Percentiles rank a stretch among this genome's conserved stretches.
Evolutionary conservation across 53 echinoderm and acorn worm genomes (phyloP).

Genomic region (Apostichopus leukothele): DNA sequence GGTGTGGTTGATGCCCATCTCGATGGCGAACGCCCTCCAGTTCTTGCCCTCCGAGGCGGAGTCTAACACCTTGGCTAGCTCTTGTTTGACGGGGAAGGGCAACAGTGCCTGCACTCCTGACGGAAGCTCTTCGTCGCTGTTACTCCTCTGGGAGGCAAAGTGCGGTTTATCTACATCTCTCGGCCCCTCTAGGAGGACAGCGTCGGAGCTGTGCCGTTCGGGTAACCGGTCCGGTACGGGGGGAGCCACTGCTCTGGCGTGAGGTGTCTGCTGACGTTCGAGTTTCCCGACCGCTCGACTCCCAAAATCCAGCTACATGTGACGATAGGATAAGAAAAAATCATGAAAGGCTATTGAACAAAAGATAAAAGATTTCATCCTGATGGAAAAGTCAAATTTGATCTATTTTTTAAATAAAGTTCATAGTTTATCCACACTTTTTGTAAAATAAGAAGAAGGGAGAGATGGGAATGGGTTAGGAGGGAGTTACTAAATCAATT

Average conservation of each 20-base stretch:
- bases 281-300: slow-evolving; percentile 13
- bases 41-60: slow-evolving; percentile 51
- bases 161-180: slow-evolving; percentile 50
- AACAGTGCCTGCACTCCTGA: slow-evolving; percentile 21
- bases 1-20: slow-evolving; percentile 60
- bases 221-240: slow-evolving; percentile 22
- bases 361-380: too few species aligned
- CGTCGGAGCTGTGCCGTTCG: slow-evolving; percentile 16
- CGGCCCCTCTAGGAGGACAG: neutral
- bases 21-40: slow-evolving; percentile 73
- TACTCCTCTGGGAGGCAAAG: slow-evolving; percentile 44
- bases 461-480: too few species aligned
- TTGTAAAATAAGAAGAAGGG: too few species aligned
- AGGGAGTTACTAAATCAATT: too few species aligned
- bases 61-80: slow-evolving; percentile 59
- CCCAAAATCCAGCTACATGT: slow-evolving; percentile 3
- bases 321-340: too few species aligned
- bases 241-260: neutral
- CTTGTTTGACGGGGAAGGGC: slow-evolving; percentile 55
- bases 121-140: neutral
- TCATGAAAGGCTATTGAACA: too few species aligned
- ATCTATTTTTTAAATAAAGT: too few species aligned
- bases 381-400: too few species aligned
- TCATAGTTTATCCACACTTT: too few species aligned
- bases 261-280: slow-evolving; percentile 24